These are phyloP conservation scores for Potamilus streckersoni DNA, from an alignment of 1,140 invertebrate genomes.

Conservation along the genomic window DNA sequence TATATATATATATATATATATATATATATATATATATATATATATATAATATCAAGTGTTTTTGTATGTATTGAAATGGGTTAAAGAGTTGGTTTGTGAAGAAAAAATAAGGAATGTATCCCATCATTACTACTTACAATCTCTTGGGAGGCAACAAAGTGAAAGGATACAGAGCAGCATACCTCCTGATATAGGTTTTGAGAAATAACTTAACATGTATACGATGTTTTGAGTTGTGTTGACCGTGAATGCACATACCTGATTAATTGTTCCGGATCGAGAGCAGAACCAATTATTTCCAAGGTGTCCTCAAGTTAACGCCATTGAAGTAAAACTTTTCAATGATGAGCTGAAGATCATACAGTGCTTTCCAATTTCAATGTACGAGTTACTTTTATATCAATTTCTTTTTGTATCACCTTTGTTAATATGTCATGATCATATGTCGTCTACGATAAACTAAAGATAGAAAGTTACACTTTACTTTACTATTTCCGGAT, in stretches of 20 bases:
- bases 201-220: too few species aligned
- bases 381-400: background rate
- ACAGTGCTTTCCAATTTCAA: background rate
- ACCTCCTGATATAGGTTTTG: too few species aligned
- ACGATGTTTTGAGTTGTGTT: too few species aligned
- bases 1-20: too few species aligned
- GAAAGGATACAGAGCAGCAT: too few species aligned
- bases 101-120: slow-evolving; percentile 31
- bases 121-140: slow-evolving; percentile 26
- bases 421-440: background rate
- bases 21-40: too few species aligned
- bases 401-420: background rate
- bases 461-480: background rate
- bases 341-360: background rate
- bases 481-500: background rate
- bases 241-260: too few species aligned
- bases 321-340: background rate
- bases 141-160: background rate
- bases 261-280: too few species aligned
- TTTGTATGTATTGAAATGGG: slow-evolving; percentile 20
- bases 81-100: slow-evolving; percentile 28
- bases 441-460: background rate
- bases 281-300: too few species aligned
- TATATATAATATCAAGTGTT: background rate
- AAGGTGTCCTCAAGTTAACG: too few species aligned